Percentiles rank a stretch among this genome's conserved stretches.
Conservation (phyloP, 2,888 invertebrate genomes). For the Cecidostiba fungosa region DNA sequence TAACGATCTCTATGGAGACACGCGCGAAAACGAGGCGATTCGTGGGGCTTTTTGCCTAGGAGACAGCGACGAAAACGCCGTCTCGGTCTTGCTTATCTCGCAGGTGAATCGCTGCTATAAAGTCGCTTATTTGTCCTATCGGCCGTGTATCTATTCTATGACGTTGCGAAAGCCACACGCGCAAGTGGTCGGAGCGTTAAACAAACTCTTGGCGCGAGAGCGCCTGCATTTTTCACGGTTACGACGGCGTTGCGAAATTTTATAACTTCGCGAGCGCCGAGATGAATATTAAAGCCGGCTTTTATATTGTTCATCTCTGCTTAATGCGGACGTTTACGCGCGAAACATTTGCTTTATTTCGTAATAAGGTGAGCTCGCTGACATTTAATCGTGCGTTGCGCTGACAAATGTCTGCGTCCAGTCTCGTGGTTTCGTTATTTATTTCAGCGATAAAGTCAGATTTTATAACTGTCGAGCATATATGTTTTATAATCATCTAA, state of each 20-base stretch:
- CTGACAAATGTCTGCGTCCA: conserved; percentile 37
- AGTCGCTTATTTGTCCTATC: conserved; percentile 59
- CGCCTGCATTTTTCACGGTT: conserved; percentile 17
- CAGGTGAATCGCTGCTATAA: conserved; percentile 55
- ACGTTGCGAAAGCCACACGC: conserved; percentile 53
- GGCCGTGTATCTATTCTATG: conserved; percentile 45
- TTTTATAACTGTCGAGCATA: background rate
- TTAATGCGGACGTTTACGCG: conserved; percentile 48
- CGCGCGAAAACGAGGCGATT: conserved; percentile 42
- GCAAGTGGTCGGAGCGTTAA: conserved; percentile 1
- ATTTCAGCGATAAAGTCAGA: background rate
- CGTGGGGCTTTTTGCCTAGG: background rate
- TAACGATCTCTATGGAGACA: conserved; percentile 39
- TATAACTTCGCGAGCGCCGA: conserved; percentile 18
- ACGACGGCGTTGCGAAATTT: conserved; percentile 50
- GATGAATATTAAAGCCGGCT: conserved; percentile 35
- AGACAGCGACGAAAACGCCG: background rate
- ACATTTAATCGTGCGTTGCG: conserved; percentile 14
- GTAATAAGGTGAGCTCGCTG: conserved; percentile 29
- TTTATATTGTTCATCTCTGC: conserved; percentile 59
- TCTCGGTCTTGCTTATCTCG: conserved; percentile 33
- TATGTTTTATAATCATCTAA: background rate
- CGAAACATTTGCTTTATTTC: conserved; percentile 56
- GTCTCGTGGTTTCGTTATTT: background rate
- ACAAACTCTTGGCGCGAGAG: conserved; percentile 3